Percentiles rank a stretch among this genome's conserved stretches.
Conservation (phyloP, 2,888 invertebrate genomes). For the Diloba caeruleocephala region DNA sequence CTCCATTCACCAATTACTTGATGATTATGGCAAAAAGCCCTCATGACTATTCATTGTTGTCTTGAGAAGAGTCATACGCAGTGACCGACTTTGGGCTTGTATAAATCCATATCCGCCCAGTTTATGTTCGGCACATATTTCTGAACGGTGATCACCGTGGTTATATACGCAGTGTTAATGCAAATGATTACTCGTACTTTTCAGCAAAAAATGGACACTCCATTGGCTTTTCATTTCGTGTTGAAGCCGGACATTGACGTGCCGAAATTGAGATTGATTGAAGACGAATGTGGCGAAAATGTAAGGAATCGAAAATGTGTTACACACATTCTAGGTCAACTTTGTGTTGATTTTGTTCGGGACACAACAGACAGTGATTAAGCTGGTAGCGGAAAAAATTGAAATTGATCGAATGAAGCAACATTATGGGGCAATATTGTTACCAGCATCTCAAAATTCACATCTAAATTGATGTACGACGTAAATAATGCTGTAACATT, state of each 20-base stretch:
- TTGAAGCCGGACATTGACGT: slow-evolving; percentile 36
- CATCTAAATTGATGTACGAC: not conserved
- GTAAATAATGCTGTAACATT: too few species aligned
- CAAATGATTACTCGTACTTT: not conserved
- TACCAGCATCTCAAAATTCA: not conserved
- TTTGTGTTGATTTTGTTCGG: slow-evolving; percentile 14
- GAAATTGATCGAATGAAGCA: not conserved
- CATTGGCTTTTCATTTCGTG: slow-evolving; percentile 15
- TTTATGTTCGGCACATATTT: too few species aligned
- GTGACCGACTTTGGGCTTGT: too few species aligned
- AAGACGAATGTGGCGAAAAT: slow-evolving; percentile 14
- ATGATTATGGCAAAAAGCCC: too few species aligned
- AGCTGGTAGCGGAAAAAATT: slow-evolving; percentile 6
- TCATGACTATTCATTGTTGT: too few species aligned
- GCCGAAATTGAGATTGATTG: slow-evolving; percentile 52
- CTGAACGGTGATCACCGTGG: too few species aligned
- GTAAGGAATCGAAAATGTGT: slow-evolving; percentile 19
- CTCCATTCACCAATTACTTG: too few species aligned
- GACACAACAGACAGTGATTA: slow-evolving; percentile 11
- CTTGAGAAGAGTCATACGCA: too few species aligned
- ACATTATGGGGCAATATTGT: not conserved
- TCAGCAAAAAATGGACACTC: slow-evolving; percentile 5
- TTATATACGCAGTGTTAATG: not conserved
- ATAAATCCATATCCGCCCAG: too few species aligned
- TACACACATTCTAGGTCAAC: slow-evolving; percentile 13